Evolutionary conservation across 2,113 vertebrate genomes (phyloP), one percentile per base, ranked within the genome.

Genomic region (Aegypius monachus): DNA sequence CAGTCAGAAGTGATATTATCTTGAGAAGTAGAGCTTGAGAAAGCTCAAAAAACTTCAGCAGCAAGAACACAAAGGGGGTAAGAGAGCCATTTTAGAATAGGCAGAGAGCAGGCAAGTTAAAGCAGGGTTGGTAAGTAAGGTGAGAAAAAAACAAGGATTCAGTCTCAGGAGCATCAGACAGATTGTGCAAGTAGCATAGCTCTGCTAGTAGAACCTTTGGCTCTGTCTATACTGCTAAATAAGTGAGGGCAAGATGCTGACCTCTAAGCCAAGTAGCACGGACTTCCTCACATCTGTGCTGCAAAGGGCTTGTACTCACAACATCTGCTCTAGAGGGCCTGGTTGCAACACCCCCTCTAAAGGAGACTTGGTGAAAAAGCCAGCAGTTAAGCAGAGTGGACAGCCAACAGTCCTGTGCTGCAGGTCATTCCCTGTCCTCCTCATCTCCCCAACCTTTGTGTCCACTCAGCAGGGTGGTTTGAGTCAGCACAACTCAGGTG

Each of bases 1-100:
- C 91, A 96, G 93, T 94, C 86, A 97, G 78, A 91, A 93, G 74
- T 91, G 93, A 95, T 97, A 94, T 95, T 95, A 96, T 97, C 94
- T 96, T 82, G 74, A 92, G 88, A 81, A 93, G 63, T 0, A 88
- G 80, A 91, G 70, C 86, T 74, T 88, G 92, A 87, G 84, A 92
- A 97, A 94, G 62, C 93, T 92, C 70, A 93, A 96, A 95, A 34
- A 88, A 38, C 43, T 92, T 67, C 48, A 94, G 66, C 63, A 95
- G 63, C 15, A 52, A 73, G 36, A 95, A 90, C 68, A 93, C 68
- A 87, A 90, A 94, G 43, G 0, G 61, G 27, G 43, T 68, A 79
- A 87, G 71, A 88, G 34, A 78, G 53, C 47, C 73, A 80, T 87
- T 95, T 92, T 81, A 81, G 83, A 92, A 63, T 1, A 86, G 50